Evolutionary conservation across 92 coral and sea anemone species (phyloP).

Genomic region (Plumapathes pennacea): DNA sequence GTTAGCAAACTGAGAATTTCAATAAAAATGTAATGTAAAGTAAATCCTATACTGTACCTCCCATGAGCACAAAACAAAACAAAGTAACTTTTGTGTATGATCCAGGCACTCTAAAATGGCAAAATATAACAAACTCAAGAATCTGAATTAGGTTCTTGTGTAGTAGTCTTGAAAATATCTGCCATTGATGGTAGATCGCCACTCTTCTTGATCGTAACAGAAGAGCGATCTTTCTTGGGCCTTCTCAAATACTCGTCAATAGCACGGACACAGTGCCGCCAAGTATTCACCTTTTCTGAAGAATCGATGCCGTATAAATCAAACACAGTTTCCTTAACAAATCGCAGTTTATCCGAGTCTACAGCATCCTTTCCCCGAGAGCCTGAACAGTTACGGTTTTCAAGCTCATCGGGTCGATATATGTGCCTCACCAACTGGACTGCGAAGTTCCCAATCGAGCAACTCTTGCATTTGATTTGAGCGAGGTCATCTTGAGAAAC

Average conservation of each 20-base stretch:
- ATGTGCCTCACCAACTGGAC: constrained; percentile 77
- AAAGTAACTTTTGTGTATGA: no score
- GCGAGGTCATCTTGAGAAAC: constrained; percentile 64
- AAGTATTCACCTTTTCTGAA: constrained; percentile 71
- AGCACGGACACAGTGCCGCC: constrained; percentile 88
- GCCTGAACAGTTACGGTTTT: constrained; percentile 80
- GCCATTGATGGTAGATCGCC: no score
- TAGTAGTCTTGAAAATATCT: no score
- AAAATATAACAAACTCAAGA: no score
- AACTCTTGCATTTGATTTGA: constrained; percentile 83
- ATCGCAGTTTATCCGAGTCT: constrained; percentile 74
- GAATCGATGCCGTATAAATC: constrained; percentile 61
- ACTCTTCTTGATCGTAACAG: no score
- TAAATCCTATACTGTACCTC: no score
- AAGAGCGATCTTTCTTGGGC: no score
- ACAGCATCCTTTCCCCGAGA: constrained; percentile 85
- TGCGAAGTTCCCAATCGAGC: constrained; percentile 90
- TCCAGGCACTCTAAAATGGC: no score
- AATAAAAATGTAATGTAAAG: no score
- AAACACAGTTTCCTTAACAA: constrained; percentile 82
- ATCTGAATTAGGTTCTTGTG: no score
- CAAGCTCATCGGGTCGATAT: constrained; percentile 58
- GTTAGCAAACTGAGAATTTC: no score
- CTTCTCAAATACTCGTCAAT: constrained; percentile 84
- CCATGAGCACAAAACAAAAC: no score